A percentile compares a stretch with the other conserved stretches of the same genome.
These are phyloP conservation scores for Maylandia zebra DNA, from an alignment of 2,113 vertebrate species.

Conservation along the genomic window DNA sequence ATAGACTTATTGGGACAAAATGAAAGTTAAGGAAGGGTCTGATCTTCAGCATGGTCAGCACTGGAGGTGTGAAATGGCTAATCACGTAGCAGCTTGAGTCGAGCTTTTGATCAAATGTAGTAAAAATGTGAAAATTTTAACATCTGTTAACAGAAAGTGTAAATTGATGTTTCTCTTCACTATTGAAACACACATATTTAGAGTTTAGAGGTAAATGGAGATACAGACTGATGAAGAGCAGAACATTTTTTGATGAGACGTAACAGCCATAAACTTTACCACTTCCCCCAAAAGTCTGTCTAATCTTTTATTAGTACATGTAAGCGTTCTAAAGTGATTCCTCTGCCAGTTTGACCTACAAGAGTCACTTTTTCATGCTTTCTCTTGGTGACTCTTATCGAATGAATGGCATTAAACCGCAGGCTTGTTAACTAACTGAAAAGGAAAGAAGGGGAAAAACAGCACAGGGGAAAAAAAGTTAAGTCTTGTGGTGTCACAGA, in stretches of 20 bases:
- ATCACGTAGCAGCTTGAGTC: background rate
- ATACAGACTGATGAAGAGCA: background rate
- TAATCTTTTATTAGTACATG: background rate
- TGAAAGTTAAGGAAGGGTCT: background rate
- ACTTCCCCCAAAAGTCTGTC: background rate
- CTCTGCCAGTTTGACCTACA: background rate
- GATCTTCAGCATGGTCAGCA: background rate
- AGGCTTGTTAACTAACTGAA: background rate
- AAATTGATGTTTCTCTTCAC: background rate
- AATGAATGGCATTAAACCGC: background rate
- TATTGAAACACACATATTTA: background rate
- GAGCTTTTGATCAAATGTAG: background rate
- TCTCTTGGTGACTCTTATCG: background rate
- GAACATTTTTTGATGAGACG: background rate
- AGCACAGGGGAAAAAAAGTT: background rate
- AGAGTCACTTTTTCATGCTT: background rate
- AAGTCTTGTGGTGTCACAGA: background rate
- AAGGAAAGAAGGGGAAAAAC: background rate
- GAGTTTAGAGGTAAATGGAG: background rate
- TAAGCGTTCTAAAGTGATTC: background rate
- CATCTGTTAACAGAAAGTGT: background rate
- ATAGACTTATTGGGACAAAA: background rate
- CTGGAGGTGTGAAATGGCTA: background rate
- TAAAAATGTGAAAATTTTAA: background rate
- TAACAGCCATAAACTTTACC: background rate